Conservation (phyloP, 2,888 invertebrate genomes). For the Herminia tarsipennalis region DNA sequence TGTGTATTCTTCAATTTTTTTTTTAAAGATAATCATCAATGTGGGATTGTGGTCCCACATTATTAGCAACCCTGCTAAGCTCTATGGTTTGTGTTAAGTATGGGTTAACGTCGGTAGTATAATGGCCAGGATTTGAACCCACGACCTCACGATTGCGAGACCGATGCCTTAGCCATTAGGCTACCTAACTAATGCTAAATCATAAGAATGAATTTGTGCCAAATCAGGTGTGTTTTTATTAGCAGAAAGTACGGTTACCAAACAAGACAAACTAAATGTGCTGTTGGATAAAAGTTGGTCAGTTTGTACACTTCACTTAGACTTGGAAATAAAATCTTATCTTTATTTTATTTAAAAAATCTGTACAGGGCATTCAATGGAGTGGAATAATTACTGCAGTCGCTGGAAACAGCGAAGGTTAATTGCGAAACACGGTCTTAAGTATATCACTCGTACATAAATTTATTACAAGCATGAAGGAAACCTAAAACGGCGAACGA, state of each 20-base stretch:
- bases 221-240: no score
- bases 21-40: no score
- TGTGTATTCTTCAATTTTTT: no score
- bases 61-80: no score
- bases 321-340: constrained; percentile 17
- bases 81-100: no score
- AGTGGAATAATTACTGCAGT: constrained; percentile 32
- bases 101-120: no score
- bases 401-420: constrained; percentile 33
- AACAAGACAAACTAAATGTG: not conserved
- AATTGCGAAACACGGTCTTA: constrained; percentile 32
- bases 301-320: constrained; percentile 14
- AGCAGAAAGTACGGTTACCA: not conserved
- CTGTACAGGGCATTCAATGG: constrained; percentile 14
- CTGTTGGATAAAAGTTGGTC: constrained; percentile 10
- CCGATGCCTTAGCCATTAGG: no score
- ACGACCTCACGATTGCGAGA: no score
- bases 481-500: not conserved
- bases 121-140: no score
- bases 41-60: no score
- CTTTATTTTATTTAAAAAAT: constrained; percentile 15
- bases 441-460: constrained; percentile 20
- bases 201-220: no score
- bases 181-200: no score
- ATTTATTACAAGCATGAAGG: constrained; percentile 1